Evolutionary conservation across 2,888 invertebrate species (phyloP), one percentile per base, ranked within the genome.

Genomic region (Tromatobia lineatoria): DNA sequence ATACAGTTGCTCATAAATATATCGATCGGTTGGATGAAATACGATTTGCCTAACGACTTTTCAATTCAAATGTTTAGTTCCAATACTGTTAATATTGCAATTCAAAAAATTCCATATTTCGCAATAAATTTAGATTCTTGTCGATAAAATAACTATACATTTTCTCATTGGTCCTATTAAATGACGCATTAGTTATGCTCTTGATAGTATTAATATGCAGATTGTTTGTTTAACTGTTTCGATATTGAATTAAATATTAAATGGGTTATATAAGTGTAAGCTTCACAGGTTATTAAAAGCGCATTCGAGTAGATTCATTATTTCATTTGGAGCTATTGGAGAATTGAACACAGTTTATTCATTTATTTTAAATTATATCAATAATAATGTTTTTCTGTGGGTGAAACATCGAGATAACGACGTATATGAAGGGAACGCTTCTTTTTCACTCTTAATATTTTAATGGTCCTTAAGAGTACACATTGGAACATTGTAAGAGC

Each of bases 401-500:
- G 13, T 18, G 64, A 42, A 38, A 3, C 4, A 38, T 64, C 34
- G n/a, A 34, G 57, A 74, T 45, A 23, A 15, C n/a, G 3, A 59
- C 10, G 23, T 25, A 23, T 29, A 57, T 38, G 59, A 38, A 64
- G 64, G 25, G 13, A 34, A 34, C 34, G 6, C 13, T 25, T 23
- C 23, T 45, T 47, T 67, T 45, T 52, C 11, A 45, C 50, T 8
- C 50, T 64, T 18, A 7, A 23, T 50, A 20, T 50, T 47, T 64
- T 38, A 61, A 61, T 82, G 74, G 13, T 54, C 64, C 29, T 23
- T 67, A 45, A 66, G 75, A 45, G 75, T 80, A 29, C 61, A 64
- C 59, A 77, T 80, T 67, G 77, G 74, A 80, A 81, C 73, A 80
- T 81, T 80, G 71, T 64, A 74, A 84, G 74, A 80, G 80, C 66